A percentile compares a stretch with the other conserved stretches of the same genome.
Evolutionary conservation across 2,113 vertebrate genomes (phyloP).

Genomic region (Heliornis fulica): DNA sequence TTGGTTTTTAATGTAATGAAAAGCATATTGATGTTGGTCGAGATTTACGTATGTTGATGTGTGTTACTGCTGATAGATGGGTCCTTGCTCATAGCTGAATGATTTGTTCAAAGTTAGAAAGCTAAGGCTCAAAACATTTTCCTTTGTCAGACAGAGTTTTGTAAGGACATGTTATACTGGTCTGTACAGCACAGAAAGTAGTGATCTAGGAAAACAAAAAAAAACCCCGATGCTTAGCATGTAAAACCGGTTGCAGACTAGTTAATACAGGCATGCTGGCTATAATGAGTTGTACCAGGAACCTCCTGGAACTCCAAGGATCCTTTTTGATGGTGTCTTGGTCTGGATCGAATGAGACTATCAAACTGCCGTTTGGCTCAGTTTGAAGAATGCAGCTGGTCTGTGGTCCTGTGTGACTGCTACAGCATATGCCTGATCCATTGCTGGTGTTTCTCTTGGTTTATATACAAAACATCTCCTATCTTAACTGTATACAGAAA

Average conservation of each 20-base stretch:
- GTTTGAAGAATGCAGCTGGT: neutral
- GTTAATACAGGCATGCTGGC: neutral
- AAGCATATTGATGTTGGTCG: neutral
- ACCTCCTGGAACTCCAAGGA: neutral
- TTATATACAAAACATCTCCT: neutral
- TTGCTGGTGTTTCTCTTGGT: neutral
- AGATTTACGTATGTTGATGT: neutral
- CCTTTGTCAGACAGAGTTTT: neutral
- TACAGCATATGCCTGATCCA: neutral
- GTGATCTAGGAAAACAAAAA: neutral
- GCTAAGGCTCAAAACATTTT: fast-evolving
- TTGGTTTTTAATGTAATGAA: neutral
- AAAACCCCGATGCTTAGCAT: neutral
- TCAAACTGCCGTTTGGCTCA: neutral
- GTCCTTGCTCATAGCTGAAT: neutral
- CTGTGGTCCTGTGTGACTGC: fast-evolving
- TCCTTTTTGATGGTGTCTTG: neutral
- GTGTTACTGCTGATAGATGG: neutral
- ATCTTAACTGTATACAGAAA: neutral
- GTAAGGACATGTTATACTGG: neutral
- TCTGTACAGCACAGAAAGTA: neutral
- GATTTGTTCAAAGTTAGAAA: neutral
- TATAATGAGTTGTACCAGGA: neutral
- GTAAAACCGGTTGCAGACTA: neutral
- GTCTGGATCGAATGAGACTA: neutral